Base-by-base conservation (phyloP, 2,797 vertebrate species). In the Enteromius afrohamiltoni region DNA sequence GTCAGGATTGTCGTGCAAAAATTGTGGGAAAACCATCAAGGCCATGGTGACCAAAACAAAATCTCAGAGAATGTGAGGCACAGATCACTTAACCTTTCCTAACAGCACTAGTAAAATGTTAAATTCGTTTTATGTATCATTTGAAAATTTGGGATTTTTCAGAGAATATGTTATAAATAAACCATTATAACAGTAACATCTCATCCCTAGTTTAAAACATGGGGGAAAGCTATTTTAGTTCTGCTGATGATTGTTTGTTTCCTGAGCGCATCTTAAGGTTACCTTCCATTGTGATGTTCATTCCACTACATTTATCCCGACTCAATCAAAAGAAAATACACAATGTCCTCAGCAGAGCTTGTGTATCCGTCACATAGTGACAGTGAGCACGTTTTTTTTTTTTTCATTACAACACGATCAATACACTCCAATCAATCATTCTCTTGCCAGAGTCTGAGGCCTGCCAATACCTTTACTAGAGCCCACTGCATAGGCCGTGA, bases 401-500 rank as follows among this genome's bases (percentile, higher is more conserved):
- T 45, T 45, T 40, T 45, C 75, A 77, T 83, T 83, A 70, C 51
- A 83, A 70, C 82, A 70, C 74, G 21, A 83, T 83, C 75, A 62
- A 83, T 83, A 78, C 5, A 34, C 65, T 78, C 75, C 65, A 70
- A 78, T 83, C 82, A 83, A 47, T 83, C 75, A 78, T 83, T 77
- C 69, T 70, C 82, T 31, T 70, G 51, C 75, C 26, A 58, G 51
- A 60, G 65, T 83, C 74, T 69, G 65, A 78, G 82, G 21, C 19
- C 53, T 78, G 53, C 29, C 82, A 83, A 71, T 71, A 83, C 64
- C 21, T 78, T 83, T 70, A 83, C 82, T 14, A 70, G 82, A 78
- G 62, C 31, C 21, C n/a, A 21, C 31, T 23, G 58, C 79, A 42
- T 31, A 75, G 69, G 26, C 23, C 1, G 7, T 47, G 10, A 64